Base-by-base conservation (phyloP, 2,888 invertebrate genomes). In the Lumbricus terrestris region DNA sequence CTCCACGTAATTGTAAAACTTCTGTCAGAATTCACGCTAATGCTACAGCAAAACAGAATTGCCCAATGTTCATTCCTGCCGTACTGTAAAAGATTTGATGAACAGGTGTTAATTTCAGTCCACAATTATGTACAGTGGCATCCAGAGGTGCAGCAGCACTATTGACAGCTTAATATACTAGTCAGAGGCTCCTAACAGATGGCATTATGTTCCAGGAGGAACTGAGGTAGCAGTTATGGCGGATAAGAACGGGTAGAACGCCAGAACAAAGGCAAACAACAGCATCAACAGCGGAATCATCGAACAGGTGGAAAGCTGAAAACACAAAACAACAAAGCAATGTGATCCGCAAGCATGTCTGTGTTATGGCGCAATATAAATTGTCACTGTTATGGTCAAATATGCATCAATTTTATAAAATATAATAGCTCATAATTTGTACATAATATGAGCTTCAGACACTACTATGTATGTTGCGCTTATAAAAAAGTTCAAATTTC, bases 201-300 rank as follows among this genome's bases (percentile, higher is more conserved):
- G 69, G 69, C n/a, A 69, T n/a, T 69, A 69, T 85, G 85, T 34
- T 37, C 37, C 34, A 20, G 90, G 38, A 33, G 91, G 92, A 18
- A 93, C 92, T 29, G 93, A 92, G 42, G 95, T 94, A 90, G 94
- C 95, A 37, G 95, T 95, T 90, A 95, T 92, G 38, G 93, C 92
- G 89, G 94, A 94, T 90, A 95, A 93, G 33, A 93, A 93, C 38
- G 95, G 95, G 92, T 95, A 95, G 91, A 95, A 93, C 88, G 94
- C 95, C 92, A 95, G 93, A 90, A 95, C 92, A 89, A 95, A 93
- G 91, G 95, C 95, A 93, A 95, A 94, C 91, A 95, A 92, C 92
- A 95, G 93, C 93, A 95, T 93, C 92, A 95, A 92, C 91, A 95
- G 93, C 89, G 95, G 95, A 92, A 95, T 93, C 93, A 95, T 93